A percentile compares a stretch with the other conserved stretches of the same genome.
Evolutionary conservation across 2,113 vertebrate genomes (phyloP).

Genomic region (Microcebus jonahi): DNA sequence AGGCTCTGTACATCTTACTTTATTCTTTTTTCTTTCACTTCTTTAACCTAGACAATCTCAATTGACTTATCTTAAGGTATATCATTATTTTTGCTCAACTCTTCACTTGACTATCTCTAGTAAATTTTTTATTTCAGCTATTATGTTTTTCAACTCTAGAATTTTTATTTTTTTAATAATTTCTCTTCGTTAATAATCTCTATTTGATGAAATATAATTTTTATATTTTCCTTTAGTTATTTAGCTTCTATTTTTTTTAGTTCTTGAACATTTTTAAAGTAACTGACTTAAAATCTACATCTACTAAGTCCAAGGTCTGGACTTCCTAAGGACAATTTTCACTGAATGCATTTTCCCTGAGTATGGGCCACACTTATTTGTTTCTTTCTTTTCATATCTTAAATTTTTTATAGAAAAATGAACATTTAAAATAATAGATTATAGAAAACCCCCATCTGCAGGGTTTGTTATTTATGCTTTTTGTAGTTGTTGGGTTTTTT

Average conservation of each 20-base stretch:
- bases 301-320: not conserved
- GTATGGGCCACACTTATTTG: not conserved
- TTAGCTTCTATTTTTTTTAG: not conserved
- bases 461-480: not conserved
- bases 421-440: not conserved
- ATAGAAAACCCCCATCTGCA: not conserved
- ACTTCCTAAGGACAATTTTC: not conserved
- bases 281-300: not conserved
- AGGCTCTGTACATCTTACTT: not conserved
- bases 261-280: not conserved
- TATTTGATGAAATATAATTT: not conserved
- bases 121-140: not conserved
- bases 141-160: not conserved
- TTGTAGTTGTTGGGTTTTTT: not conserved
- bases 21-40: not conserved
- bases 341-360: not conserved
- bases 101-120: not conserved
- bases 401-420: conserved; percentile 4
- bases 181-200: not conserved
- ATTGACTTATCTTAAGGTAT: not conserved
- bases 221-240: not conserved
- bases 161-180: not conserved
- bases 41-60: not conserved
- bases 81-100: not conserved
- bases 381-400: not conserved